Base-by-base conservation (phyloP, 1,140 invertebrate genomes). In the Lordiphosa collinella region DNA sequence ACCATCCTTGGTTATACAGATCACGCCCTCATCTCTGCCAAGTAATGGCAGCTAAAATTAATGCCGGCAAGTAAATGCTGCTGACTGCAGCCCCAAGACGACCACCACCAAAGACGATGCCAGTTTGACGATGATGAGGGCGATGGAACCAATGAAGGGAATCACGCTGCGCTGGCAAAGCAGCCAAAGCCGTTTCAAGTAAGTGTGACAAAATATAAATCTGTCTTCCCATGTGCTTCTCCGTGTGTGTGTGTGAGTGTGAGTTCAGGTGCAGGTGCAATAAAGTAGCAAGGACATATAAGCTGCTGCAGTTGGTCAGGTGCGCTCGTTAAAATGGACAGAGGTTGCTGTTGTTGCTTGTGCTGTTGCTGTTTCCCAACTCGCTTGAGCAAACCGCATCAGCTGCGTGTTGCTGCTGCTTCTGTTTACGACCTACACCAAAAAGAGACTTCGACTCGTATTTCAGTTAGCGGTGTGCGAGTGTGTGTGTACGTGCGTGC, bases 381-480 rank as follows among this genome's bases (percentile, higher is more conserved):
- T 38, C 29, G 49, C 48, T 54, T 63, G 49, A 40, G 48, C 56
- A 36, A 36, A 55, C 52, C 65, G 16, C 52, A 65, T 63, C 71
- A 75, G 76, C 78, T 71, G 66, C 76, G 67, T 44, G 18, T 31
- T 16, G 25, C 3, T 25, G 6, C 6, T 25, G 22, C 22, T 25
- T 60, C 74, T 71, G 76, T 80, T 82, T 80, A 68, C 65, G 76
- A 80, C 76, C 76, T 82, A 80, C 78, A 60, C 76, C 76, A 80
- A 82, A 25, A 44, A 44, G 76, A 80, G 76, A 82, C 70, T 75
- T 75, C 51, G 63, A 50, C 51, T 51, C 48, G 48, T 44, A 44
- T 31, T 12, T 8, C 11, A 44, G 18, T 11, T 3, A 36, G n/a
- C 16, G 16, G 16, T 36, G 34, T 12, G 34, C n/a, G 6, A 8